Evolutionary conservation across 35 echinoderm and acorn worm species (phyloP).

Genomic region (Strongylocentrotus purpuratus): DNA sequence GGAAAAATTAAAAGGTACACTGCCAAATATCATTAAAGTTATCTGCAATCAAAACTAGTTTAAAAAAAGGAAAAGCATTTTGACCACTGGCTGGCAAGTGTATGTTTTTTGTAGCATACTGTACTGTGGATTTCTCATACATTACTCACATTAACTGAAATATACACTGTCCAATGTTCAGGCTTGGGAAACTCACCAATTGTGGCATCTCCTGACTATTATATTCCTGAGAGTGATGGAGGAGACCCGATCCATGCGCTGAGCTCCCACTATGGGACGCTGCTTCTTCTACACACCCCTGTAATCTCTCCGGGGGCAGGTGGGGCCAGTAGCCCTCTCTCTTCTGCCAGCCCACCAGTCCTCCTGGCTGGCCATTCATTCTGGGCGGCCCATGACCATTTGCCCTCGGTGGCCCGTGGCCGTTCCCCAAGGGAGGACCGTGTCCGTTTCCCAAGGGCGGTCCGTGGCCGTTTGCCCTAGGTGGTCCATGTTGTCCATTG

Average conservation of each 20-base stretch:
- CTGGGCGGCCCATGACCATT: background rate
- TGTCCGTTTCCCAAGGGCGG: background rate
- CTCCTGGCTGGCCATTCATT: slow-evolving; percentile 6
- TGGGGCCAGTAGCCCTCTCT: background rate
- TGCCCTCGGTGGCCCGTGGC: background rate
- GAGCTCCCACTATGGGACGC: slow-evolving; percentile 21
- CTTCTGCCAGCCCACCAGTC: slow-evolving; percentile 27
- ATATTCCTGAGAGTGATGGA: slow-evolving; percentile 22
- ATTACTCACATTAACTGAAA: background rate
- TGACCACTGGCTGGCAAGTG: background rate
- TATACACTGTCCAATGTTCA: background rate
- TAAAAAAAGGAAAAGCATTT: background rate
- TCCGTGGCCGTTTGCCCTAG: background rate
- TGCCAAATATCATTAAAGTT: background rate
- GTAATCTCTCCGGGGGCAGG: background rate
- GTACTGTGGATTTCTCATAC: background rate
- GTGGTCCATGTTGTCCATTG: background rate
- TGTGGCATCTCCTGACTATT: background rate
- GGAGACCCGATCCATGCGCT: background rate
- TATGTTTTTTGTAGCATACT: background rate
- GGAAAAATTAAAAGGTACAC: background rate
- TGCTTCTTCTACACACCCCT: background rate
- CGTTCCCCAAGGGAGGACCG: background rate
- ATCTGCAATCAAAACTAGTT: background rate
- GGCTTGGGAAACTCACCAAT: background rate